These are phyloP conservation scores for Andrena camellia DNA, from an alignment of 2,888 invertebrate genomes.

Conservation along the genomic window DNA sequence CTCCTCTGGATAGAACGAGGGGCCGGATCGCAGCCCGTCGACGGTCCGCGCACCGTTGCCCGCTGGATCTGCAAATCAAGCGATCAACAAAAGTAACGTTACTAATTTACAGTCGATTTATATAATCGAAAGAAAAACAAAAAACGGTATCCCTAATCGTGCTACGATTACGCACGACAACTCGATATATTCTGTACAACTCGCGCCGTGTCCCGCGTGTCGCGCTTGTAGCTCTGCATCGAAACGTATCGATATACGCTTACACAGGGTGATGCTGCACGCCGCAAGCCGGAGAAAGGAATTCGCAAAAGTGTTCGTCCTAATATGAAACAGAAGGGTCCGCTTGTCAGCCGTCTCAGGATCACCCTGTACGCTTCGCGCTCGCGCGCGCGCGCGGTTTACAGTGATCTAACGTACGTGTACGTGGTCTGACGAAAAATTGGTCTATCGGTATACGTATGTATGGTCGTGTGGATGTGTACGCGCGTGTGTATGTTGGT, in stretches of 20 bases:
- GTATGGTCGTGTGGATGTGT: not conserved
- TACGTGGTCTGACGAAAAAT: constrained; percentile 16
- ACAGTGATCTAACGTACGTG: constrained; percentile 74
- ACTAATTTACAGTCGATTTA: constrained; percentile 62
- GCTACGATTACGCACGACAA: constrained; percentile 63
- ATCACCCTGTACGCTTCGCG: not conserved
- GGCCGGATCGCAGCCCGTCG: constrained; percentile 9
- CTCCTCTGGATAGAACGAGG: not conserved
- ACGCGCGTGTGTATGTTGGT: constrained; percentile 38
- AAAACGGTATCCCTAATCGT: constrained; percentile 58
- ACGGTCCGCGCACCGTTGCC: not conserved
- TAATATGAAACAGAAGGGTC: too few relatives aligned
- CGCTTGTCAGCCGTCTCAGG: not conserved
- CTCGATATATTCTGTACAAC: constrained; percentile 46
- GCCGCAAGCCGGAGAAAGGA: too few relatives aligned
- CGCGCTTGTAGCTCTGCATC: constrained; percentile 5
- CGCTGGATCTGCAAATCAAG: constrained; percentile 28
- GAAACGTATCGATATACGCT: constrained; percentile 21
- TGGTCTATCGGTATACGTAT: constrained; percentile 34
- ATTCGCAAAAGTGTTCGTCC: not conserved
- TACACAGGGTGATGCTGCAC: not conserved
- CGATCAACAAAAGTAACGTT: constrained; percentile 64
- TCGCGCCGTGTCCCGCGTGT: constrained; percentile 50
- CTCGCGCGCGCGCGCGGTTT: constrained; percentile 27
- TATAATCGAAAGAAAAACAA: too few relatives aligned